Conservation (phyloP, 2,113 vertebrate genomes). For the Nanger granti region DNA sequence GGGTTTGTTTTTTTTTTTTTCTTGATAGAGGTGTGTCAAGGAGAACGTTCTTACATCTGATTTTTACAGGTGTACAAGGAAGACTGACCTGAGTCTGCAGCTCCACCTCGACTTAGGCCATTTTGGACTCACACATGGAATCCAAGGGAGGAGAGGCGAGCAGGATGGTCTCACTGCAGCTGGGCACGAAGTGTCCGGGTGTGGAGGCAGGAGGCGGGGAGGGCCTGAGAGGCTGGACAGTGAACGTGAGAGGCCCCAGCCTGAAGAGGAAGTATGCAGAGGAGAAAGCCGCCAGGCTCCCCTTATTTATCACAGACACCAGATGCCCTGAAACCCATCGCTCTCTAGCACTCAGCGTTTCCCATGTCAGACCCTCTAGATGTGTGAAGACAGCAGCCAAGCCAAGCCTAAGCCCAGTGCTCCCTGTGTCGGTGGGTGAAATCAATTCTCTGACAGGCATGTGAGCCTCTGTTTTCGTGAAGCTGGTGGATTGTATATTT, state of each 20-base stretch:
- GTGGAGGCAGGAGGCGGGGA: too few species aligned
- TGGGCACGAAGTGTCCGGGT: neutral
- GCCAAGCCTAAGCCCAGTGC: neutral
- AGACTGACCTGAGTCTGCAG: neutral
- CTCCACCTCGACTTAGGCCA: accelerated
- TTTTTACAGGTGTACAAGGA: neutral
- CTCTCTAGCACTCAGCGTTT: neutral
- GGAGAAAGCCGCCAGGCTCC: neutral
- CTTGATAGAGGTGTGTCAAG: neutral
- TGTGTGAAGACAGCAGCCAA: neutral
- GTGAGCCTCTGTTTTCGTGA: accelerated
- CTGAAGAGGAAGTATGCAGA: neutral
- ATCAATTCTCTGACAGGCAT: neutral
- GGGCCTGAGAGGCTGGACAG: neutral
- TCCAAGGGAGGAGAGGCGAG: neutral
- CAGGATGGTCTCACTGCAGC: neutral
- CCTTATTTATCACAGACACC: neutral
- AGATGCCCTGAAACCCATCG: too few species aligned
- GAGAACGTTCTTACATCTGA: neutral
- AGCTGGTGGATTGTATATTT: neutral
- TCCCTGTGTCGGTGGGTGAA: accelerated
- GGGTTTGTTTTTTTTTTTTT: neutral
- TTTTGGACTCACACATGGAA: neutral
- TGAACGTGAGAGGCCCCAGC: accelerated
- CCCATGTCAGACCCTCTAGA: neutral